Conservation (phyloP, 2,797 vertebrate species). For the Naso thynnoides region DNA sequence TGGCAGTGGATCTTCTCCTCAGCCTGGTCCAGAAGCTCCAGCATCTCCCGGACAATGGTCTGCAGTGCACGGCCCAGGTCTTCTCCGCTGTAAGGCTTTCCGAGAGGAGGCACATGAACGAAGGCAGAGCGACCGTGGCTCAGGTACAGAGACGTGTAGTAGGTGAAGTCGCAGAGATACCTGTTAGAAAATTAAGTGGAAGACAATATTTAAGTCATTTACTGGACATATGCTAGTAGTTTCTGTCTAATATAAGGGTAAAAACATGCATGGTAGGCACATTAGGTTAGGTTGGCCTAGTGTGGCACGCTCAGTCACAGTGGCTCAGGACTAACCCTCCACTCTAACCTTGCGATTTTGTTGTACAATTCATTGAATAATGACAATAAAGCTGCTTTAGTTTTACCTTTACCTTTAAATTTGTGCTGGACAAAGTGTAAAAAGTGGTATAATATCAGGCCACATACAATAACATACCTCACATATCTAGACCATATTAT, state of each 20-base stretch:
- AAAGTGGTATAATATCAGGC: neutral
- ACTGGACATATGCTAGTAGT: neutral
- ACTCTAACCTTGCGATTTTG: no score
- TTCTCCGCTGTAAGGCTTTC: conserved; percentile 89
- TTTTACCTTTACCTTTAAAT: no score
- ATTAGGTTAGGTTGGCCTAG: no score
- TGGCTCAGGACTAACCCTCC: no score
- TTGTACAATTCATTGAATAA: no score
- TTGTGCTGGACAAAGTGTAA: neutral
- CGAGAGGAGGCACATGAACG: conserved; percentile 92
- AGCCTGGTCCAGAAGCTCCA: conserved; percentile 85
- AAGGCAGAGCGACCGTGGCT: conserved; percentile 92
- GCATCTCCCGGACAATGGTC: conserved; percentile 90
- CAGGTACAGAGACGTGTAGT: conserved; percentile 94
- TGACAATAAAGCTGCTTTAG: no score
- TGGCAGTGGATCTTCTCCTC: conserved; percentile 85
- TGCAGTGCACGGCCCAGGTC: conserved; percentile 91
- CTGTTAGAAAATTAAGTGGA: conserved; percentile 66
- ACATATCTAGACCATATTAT: no score
- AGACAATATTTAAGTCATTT: neutral
- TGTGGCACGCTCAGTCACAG: no score
- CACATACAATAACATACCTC: no score
- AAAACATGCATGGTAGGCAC: no score
- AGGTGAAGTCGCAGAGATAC: conserved; percentile 96
- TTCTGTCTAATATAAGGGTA: neutral